Evolutionary conservation across 1,140 invertebrate genomes (phyloP), one percentile per base, ranked within the genome.

Genomic region (Dreissena polymorpha): DNA sequence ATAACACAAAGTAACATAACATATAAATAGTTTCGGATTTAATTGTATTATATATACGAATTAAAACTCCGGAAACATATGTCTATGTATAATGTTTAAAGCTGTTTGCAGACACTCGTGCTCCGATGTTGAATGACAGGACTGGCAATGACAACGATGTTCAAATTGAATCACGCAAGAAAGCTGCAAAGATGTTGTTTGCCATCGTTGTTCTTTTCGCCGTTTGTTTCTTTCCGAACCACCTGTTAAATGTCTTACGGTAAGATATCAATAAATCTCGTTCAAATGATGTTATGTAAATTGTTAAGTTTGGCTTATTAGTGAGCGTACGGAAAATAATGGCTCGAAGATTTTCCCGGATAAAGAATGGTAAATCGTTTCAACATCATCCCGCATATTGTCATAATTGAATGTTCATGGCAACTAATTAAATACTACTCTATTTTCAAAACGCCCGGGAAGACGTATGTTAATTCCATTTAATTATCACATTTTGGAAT

Each of bases 121-220:
- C 21, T 21, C 73, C 57, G 23, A 75, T 75, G 73, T 23, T 75
- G 10, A 51, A 39, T 39, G 27, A 25, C 25, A 64, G 57, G 8
- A 10, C 50, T 14, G n/a, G 67, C n/a, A 55, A 13, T 25, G 65
- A 80, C 23, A 55, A 57, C 14, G 77, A 80, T 10, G 67, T 70
- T 10, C 77, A 79, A 57, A 69, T 80, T 51, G 68, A 80, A 13
- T 16, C 49, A 25, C 69, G 77, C 23, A 80, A 53, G 23, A 80
- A 80, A 25, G 77, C 77, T 10, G 77, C 77, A 23, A 80, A 80
- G 63, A 80, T 80, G 77, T 27, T 80, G 18, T 50, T 71, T 2
- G 77, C 77, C 13, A 57, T 80, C 21, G 77, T 80, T 18, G 10
- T 71, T 12, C 25, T 80, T 25, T 80, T 80, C 60, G 77, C 64